Base-by-base conservation (phyloP, 1,140 invertebrate species). In the Drosophila yakuba region DNA sequence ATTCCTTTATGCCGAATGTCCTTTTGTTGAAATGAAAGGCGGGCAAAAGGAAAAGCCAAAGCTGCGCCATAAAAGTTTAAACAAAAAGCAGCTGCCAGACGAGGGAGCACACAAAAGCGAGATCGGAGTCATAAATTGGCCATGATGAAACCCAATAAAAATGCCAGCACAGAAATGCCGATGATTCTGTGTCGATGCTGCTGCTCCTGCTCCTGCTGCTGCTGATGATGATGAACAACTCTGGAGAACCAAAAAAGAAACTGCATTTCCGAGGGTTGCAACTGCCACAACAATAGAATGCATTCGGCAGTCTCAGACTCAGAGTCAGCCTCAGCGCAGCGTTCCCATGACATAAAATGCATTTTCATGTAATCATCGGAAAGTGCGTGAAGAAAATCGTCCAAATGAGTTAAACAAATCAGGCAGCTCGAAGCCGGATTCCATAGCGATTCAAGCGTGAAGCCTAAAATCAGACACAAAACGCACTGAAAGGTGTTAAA, bases 321-420 rank as follows among this genome's bases (percentile, higher is more conserved):
- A 17, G 17, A 0, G 0, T 17, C 17, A 17, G 54, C 48, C 58
- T 43, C 28, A 25, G 28, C 59, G 25, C 32, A 28, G 47, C 56
- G 55, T 86, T 88, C 82, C 83, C 82, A 88, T 88, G 79, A 76
- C 82, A 78, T 72, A 61, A 86, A 86, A 88, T 86, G 82, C 78
- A 88, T 86, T 88, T 85, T 83, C 79, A 83, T 82, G 74, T 79
- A 86, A 82, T 86, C 80, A 75, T 77, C 63, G 80, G 44, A 77
- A 71, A 78, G 75, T 81, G 78, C 55, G 73, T 77, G 60, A 67
- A 71, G 67, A 84, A 71, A 78, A 60, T 64, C 62, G 66, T 47
- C 50, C 63, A 86, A 88, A 86, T 86, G 82, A 88, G 61, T 86
- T 88, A 88, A 82, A 71, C 79, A 88, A 86, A 86, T 79, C 72